Percentiles rank a stretch among this genome's conserved stretches.
Conservation (phyloP, 2,113 vertebrate species). For the Pachypanchax playfairii region DNA sequence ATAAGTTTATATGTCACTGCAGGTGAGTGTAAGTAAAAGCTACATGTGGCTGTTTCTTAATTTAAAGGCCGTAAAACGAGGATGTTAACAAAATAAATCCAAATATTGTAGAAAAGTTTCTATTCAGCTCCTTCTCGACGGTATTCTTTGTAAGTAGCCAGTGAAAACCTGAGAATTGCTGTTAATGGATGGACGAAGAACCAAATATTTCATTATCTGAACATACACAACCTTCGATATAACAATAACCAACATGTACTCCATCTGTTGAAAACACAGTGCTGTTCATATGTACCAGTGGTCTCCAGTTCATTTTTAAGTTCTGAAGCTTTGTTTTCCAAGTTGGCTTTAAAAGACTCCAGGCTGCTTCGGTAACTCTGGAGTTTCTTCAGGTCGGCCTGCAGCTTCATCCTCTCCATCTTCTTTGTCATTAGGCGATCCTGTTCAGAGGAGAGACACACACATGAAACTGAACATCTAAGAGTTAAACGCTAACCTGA, state of each 20-base stretch:
- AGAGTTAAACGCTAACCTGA: neutral
- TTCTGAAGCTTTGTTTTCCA: conserved; percentile 82
- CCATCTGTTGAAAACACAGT: neutral
- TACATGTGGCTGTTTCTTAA: too few relatives aligned
- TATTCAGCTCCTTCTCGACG: too few relatives aligned
- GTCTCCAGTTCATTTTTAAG: conserved; percentile 83
- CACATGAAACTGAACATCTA: neutral
- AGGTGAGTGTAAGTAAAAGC: too few relatives aligned
- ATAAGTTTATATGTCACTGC: too few relatives aligned
- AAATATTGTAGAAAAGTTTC: too few relatives aligned
- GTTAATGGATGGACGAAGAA: too few relatives aligned
- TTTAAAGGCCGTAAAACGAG: too few relatives aligned
- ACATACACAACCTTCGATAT: too few relatives aligned
- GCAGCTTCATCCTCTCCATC: conserved; percentile 83
- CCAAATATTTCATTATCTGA: too few relatives aligned
- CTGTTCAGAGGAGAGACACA: conserved; percentile 64
- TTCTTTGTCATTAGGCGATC: conserved; percentile 87
- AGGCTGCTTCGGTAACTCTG: conserved; percentile 84
- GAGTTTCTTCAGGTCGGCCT: conserved; percentile 90
- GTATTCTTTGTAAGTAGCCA: too few relatives aligned
- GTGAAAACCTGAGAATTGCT: too few relatives aligned
- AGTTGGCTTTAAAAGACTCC: conserved; percentile 81
- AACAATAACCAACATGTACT: neutral
- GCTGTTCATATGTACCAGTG: conserved; percentile 75
- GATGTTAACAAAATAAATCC: too few relatives aligned